Evolutionary conservation across 1,140 invertebrate species (phyloP).

Genomic region (Carposina sasakii): DNA sequence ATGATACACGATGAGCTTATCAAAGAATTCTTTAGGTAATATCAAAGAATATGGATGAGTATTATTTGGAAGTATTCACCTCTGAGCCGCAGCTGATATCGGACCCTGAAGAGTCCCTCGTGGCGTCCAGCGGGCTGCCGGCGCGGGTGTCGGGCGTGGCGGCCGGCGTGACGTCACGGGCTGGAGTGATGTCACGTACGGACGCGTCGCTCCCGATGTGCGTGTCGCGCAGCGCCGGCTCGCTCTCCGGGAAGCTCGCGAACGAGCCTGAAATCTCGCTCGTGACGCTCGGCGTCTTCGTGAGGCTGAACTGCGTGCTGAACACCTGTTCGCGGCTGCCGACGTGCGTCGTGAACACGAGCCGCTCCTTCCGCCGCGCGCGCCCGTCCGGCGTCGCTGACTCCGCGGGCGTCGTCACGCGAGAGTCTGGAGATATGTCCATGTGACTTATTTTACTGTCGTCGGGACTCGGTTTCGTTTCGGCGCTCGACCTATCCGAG

Average conservation of each 20-base stretch:
- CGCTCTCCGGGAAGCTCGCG: conserved; percentile 41
- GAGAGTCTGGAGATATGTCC: neutral
- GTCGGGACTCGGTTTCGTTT: neutral
- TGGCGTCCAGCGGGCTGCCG: conserved; percentile 53
- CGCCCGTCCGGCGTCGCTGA: conserved; percentile 12
- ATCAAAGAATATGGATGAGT: too few species aligned
- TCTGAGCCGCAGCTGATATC: conserved; percentile 80
- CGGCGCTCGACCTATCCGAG: too few species aligned
- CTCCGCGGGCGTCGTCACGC: neutral
- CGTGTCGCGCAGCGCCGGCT: conserved; percentile 16
- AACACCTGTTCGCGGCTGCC: conserved; percentile 61
- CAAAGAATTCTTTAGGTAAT: too few species aligned
- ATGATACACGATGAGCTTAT: too few species aligned
- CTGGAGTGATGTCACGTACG: neutral
- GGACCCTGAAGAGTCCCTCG: conserved; percentile 82
- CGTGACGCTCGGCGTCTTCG: conserved; percentile 59
- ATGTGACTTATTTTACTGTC: neutral
- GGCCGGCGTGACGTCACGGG: conserved; percentile 54
- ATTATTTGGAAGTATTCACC: too few species aligned
- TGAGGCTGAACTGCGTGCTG: conserved; percentile 62
- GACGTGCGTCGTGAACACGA: conserved; percentile 57
- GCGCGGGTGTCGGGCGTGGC: conserved; percentile 1
- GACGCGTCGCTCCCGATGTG: conserved; percentile 14
- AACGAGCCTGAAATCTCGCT: conserved; percentile 59
- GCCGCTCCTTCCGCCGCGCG: conserved; percentile 35